Conservation (phyloP, 2,888 invertebrate genomes). For the Meteorus cinctellus region DNA sequence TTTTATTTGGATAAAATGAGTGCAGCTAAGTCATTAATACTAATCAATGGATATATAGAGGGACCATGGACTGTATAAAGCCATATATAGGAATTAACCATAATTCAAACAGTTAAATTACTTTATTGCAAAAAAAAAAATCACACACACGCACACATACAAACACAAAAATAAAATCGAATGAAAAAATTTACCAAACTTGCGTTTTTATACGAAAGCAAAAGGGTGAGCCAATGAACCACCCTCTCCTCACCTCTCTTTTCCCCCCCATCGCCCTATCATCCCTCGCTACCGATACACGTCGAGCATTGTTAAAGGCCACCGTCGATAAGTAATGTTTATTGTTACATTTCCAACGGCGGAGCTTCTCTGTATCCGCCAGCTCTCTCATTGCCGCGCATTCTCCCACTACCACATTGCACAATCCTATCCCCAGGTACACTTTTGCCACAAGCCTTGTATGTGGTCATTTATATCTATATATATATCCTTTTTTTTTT, state of each 20-base stretch:
- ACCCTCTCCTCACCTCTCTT: constrained; percentile 40
- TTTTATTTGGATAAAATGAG: constrained; percentile 74
- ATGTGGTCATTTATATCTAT: constrained; percentile 4
- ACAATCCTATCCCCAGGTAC: constrained; percentile 32
- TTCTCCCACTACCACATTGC: constrained; percentile 29
- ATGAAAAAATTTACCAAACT: constrained; percentile 49
- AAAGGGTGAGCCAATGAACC: constrained; percentile 23
- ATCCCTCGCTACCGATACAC: constrained; percentile 50
- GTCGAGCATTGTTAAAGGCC: constrained; percentile 68
- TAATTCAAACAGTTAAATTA: constrained; percentile 73
- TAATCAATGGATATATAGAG: constrained; percentile 69
- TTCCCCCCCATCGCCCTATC: constrained; percentile 35
- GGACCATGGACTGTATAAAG: constrained; percentile 50
- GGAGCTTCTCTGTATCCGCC: constrained; percentile 36
- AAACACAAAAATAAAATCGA: constrained; percentile 28
- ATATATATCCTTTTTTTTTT: constrained; percentile 57
- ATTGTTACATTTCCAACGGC: constrained; percentile 70
- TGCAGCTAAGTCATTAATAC: constrained; percentile 74
- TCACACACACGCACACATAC: neutral
- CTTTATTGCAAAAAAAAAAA: constrained; percentile 70
- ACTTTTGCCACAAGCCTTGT: constrained; percentile 43
- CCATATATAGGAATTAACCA: constrained; percentile 69
- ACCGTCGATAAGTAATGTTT: constrained; percentile 73
- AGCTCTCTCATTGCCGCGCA: constrained; percentile 8
- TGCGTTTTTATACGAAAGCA: constrained; percentile 62